Percentiles rank a stretch among this genome's conserved stretches.
Conservation (phyloP, 2,888 invertebrate species). For the Hoplodrina ambigua region DNA sequence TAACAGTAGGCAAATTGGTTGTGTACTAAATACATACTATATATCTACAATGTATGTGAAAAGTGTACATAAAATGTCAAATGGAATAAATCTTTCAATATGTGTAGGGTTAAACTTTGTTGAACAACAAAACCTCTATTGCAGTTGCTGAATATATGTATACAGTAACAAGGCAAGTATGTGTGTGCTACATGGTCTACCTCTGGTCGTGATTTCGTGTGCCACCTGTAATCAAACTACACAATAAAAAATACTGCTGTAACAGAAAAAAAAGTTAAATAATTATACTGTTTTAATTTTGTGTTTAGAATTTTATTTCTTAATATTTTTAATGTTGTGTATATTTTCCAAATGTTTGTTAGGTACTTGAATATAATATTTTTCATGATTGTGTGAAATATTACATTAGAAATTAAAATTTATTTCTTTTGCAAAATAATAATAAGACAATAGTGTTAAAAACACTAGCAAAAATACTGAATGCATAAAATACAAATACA, state of each 20-base stretch:
- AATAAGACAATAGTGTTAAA: neutral
- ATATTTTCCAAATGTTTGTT: neutral
- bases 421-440: neutral
- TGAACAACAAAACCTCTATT: conserved; percentile 1
- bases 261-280: conserved; percentile 56
- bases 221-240: conserved; percentile 78
- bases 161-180: conserved; percentile 28
- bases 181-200: conserved; percentile 67
- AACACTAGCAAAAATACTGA: conserved; percentile 6
- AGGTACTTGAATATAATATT: neutral
- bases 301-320: neutral
- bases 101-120: neutral
- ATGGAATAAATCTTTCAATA: neutral
- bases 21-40: conserved; percentile 8
- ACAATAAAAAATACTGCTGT: conserved; percentile 62
- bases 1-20: conserved; percentile 2
- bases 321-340: neutral
- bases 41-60: conserved; percentile 24
- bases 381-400: neutral
- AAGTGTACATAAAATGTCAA: conserved; percentile 13
- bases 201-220: conserved; percentile 69
- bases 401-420: neutral
- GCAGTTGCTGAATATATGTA: conserved; percentile 3
- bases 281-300: conserved; percentile 9
- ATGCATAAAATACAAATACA: conserved; percentile 16